Evolutionary conservation across 2,113 vertebrate species (phyloP).

Genomic region (Mixornis gularis): DNA sequence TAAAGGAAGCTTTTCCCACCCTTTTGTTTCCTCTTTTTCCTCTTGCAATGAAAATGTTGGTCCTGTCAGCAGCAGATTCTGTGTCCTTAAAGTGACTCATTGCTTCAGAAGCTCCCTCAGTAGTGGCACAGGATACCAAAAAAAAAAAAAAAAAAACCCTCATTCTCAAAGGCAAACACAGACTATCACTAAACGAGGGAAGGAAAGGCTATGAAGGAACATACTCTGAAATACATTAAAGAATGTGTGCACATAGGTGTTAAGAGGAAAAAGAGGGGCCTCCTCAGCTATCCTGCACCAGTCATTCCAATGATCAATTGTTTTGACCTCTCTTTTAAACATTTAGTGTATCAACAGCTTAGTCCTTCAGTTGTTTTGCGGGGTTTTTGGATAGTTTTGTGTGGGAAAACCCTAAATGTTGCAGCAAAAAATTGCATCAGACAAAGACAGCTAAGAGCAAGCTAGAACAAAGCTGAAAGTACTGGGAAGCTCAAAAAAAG

Average conservation of each 20-base stretch:
- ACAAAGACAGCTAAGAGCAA: neutral
- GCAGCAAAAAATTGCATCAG: neutral
- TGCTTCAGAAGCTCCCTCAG: neutral
- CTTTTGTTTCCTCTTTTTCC: neutral
- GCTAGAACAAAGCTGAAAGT: neutral
- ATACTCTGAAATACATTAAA: neutral
- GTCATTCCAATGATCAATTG: neutral
- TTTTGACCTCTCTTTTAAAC: neutral
- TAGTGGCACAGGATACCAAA: neutral
- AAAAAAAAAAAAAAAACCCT: neutral
- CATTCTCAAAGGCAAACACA: neutral
- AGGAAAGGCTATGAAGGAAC: neutral
- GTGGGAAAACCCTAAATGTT: neutral
- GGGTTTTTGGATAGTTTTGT: neutral
- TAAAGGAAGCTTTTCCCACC: constrained; percentile 25
- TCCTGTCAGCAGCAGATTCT: neutral
- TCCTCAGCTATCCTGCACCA: neutral
- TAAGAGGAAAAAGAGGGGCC: neutral
- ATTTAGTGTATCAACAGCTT: neutral
- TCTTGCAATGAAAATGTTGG: neutral
- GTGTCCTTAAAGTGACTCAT: neutral
- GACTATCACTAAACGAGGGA: neutral
- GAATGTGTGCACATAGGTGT: neutral
- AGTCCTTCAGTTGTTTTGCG: neutral
- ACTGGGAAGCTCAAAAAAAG: neutral